Evolutionary conservation across 2,113 vertebrate species (phyloP), one percentile per base, ranked within the genome.

Genomic region (Oreochromis niloticus): DNA sequence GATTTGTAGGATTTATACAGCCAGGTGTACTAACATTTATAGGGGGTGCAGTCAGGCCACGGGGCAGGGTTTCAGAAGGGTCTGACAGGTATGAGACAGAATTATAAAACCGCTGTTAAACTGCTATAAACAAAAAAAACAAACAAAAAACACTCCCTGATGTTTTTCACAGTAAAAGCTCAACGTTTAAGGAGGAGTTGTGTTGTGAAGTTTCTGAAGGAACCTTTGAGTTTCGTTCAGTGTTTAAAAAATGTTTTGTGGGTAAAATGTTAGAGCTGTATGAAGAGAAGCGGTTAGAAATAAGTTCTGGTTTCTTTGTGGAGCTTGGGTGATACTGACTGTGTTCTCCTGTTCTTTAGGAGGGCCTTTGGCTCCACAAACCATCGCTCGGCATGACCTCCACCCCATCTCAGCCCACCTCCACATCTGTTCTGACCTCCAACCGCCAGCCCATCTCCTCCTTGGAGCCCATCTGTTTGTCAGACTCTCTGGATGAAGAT

Each of bases 401-500:
- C 46, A 57, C 71, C 4, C 27, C 54, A 2, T 88, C 91, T 52
- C 84, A 89, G 75, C 55, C 84, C 88, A 54, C 94, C 56, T 27
- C 88, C 46, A 73, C 87, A 4, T 80, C 91, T 2, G 43, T 41
- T n/a, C 63, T 83, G 54, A 86, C 87, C 68, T 85, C 87, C 24
- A 66, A 57, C 34, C 94, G 96, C 50, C 96, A 93, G 87, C 97
- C 95, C 1, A 24, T 54, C 81, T 24, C 88, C 34, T 50, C 93
- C 93, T 92, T 93, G 2, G 98, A 99, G 95, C 98, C 97, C 0
- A 99, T 99, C 95, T 99, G 97, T 92, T 96, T 99, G 78, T 99
- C 98, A 0, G 98, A 99, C 92, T 99, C 98, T 1, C 95, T 98
- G 91, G 98, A 99, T 59, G 98, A 99, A 93, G 98, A 99, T 85